Evolutionary conservation across 2,888 invertebrate species (phyloP).

Genomic region (Drosophila fungiperda): DNA sequence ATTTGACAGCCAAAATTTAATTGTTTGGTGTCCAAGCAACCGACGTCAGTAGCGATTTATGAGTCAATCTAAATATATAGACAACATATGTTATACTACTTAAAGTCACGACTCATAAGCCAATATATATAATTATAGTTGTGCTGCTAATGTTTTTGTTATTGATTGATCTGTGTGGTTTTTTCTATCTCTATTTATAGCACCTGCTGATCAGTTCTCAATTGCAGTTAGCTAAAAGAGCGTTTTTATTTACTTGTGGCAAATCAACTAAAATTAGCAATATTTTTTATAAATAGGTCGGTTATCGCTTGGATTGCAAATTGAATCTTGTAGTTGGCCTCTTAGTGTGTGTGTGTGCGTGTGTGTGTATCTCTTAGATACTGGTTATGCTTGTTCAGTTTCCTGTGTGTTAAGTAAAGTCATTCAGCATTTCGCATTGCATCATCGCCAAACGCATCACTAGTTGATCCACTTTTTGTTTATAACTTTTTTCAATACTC

Average conservation of each 20-base stretch:
- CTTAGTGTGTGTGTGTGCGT: not conserved
- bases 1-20: not conserved
- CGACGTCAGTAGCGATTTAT: not conserved
- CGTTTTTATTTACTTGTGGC: not conserved
- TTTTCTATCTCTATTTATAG: conserved; percentile 11
- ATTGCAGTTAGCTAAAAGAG: conserved; percentile 1
- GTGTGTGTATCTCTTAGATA: conserved; percentile 19
- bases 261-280: conserved; percentile 12
- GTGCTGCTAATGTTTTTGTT: conserved; percentile 23
- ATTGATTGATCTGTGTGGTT: not conserved
- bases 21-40: not conserved
- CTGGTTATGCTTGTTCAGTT: conserved; percentile 31
- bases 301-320: not conserved
- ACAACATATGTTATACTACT: not conserved
- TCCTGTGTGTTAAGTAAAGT: conserved; percentile 24
- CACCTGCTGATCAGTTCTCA: conserved; percentile 5
- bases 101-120: not conserved
- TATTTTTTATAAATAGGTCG: conserved; percentile 17
- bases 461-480: conserved; percentile 18
- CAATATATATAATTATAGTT: not conserved
- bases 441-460: conserved; percentile 36
- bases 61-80: not conserved
- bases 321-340: conserved; percentile 2
- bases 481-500: not conserved
- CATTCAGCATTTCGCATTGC: conserved; percentile 30